Evolutionary conservation across 2,113 vertebrate species (phyloP), one percentile per base, ranked within the genome.

Genomic region (Neolamprologus modestus): DNA sequence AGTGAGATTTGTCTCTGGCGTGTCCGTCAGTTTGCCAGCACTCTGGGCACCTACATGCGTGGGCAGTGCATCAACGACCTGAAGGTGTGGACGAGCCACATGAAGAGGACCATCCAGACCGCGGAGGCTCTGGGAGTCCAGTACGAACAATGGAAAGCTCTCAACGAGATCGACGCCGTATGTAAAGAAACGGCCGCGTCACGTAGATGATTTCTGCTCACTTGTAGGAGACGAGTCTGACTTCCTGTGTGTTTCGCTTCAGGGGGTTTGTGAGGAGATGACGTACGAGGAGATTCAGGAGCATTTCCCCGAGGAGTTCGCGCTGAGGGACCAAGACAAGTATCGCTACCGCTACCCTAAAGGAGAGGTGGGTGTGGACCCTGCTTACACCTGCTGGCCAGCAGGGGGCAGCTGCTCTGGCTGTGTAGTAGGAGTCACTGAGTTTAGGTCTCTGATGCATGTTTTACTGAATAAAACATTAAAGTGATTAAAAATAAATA

Each of bases 251-350:
- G 40, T 33, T 12, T 57, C 33, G 85, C 35, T 2, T 90, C 92
- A 99, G 98, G 98, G 98, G 0, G 97, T 98, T 13, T 98, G 98
- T 71, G 98, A 99, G 87, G 98, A 99, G 68, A 97, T 99, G 98
- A 97, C 95, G 1, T 99, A 99, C 7, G 98, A 99, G 94, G 97
- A 98, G 94, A 99, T 99, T 78, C 98, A 99, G 82, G 94, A 97
- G 68, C 82, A 96, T 9, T 97, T 95, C 86, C 97, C 98, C 2
- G 96, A 97, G 81, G 98, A 99, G 91, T 97, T 99, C 68, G 98
- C 98, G 4, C 95, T 99, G 68, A 94, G 98, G 24, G 98, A 99
- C 55, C 98, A 99, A 83, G 97, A 99, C 95, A 99, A 99, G 83
- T 99, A 98, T 7, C 97, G 97, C 5, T 99, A 99, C 83, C 97